These are phyloP conservation scores for Cremastobaeus sp. DNA, from an alignment of 2,888 invertebrate genomes.

Conservation along the genomic window DNA sequence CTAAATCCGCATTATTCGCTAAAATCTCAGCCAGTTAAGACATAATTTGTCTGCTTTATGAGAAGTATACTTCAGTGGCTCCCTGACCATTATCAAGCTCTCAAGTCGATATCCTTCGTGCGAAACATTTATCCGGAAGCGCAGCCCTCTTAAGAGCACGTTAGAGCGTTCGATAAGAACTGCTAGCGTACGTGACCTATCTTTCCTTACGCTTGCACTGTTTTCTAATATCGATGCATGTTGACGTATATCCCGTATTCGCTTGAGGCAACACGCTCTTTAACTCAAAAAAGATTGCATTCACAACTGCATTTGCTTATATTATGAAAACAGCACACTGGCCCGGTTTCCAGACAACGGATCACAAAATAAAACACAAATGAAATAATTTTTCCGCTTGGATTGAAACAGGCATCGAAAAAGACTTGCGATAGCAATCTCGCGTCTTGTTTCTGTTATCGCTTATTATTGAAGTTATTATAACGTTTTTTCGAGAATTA, in stretches of 20 bases:
- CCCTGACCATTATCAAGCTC: constrained; percentile 42
- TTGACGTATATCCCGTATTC: constrained; percentile 46
- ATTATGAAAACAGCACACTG: too few relatives aligned
- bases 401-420: too few relatives aligned
- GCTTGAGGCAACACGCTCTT: constrained; percentile 41
- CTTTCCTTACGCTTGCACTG: constrained; percentile 42
- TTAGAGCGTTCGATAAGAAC: constrained; percentile 53
- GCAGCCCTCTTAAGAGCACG: constrained; percentile 46
- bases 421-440: too few relatives aligned
- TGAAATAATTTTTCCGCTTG: too few relatives aligned
- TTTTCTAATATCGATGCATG: constrained; percentile 58
- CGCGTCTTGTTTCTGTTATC: too few relatives aligned
- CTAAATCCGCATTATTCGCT: constrained; percentile 8
- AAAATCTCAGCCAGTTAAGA: constrained; percentile 9
- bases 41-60: constrained; percentile 20
- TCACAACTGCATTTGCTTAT: constrained; percentile 43
- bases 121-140: constrained; percentile 46
- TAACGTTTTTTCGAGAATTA: too few relatives aligned
- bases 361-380: too few relatives aligned
- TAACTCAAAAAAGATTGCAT: constrained; percentile 54
- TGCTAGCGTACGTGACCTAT: constrained; percentile 57
- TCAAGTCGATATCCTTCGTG: constrained; percentile 30
- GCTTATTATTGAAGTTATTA: too few relatives aligned
- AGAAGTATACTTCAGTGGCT: constrained; percentile 22
- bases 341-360: too few relatives aligned